These are phyloP conservation scores for Aplysia californica DNA, from an alignment of 1,140 invertebrate genomes.

Conservation along the genomic window DNA sequence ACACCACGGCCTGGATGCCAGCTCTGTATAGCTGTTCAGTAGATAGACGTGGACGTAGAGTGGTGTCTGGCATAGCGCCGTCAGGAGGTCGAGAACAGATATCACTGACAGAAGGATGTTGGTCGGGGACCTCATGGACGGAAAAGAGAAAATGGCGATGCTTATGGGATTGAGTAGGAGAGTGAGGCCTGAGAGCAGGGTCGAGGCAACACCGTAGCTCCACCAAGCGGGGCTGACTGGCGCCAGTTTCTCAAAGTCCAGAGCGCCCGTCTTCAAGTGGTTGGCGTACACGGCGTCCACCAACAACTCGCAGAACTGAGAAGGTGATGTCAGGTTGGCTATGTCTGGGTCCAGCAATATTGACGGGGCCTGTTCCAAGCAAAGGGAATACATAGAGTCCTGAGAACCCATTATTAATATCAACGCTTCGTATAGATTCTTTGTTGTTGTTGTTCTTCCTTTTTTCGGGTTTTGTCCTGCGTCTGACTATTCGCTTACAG, in stretches of 20 bases:
- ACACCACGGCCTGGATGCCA: background rate
- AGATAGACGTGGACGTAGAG: background rate
- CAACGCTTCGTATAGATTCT: background rate
- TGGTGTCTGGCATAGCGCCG: background rate
- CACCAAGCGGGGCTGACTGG: background rate
- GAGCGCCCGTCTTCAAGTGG: background rate
- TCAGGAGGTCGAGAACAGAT: slow-evolving; percentile 7
- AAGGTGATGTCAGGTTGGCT: background rate
- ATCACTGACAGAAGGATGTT: background rate
- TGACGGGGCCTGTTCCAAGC: background rate
- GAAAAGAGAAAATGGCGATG: background rate
- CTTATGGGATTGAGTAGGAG: background rate
- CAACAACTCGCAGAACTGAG: background rate
- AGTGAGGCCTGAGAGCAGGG: background rate
- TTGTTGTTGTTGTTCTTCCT: background rate
- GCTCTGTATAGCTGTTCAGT: background rate
- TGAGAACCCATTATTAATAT: background rate
- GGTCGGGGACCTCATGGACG: background rate
- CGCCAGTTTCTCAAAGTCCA: slow-evolving; percentile 6
- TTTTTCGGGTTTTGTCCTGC: background rate
- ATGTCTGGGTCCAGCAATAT: background rate
- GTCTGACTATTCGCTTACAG: too few relatives aligned
- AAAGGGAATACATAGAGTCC: background rate
- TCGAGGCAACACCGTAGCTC: background rate
- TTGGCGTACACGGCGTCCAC: background rate